Conservation (phyloP, 1,140 invertebrate species). For the Dendrolimus kikuchii region DNA sequence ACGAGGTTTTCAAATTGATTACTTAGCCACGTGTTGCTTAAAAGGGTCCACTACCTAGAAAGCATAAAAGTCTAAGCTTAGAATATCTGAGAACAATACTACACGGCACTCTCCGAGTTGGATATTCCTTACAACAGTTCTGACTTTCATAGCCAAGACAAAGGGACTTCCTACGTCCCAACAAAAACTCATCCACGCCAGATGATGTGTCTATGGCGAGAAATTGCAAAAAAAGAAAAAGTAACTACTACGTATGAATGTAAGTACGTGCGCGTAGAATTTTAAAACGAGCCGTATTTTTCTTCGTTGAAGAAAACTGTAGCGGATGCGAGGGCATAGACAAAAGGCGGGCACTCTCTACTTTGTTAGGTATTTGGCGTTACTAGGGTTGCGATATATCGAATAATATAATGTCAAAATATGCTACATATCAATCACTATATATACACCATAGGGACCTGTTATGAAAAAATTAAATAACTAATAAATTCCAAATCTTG, state of each 20-base stretch:
- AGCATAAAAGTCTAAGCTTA: constrained; percentile 51
- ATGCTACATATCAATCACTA: too few species aligned
- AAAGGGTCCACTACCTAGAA: constrained; percentile 19
- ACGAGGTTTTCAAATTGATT: constrained; percentile 51
- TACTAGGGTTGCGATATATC: too few species aligned
- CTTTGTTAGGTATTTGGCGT: constrained; percentile 56
- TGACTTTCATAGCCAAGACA: constrained; percentile 65
- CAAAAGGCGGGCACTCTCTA: constrained; percentile 52
- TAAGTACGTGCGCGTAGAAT: constrained; percentile 46
- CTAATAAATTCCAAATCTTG: too few species aligned
- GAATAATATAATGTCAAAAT: too few species aligned
- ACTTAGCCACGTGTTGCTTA: constrained; percentile 62
- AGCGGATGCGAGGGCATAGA: constrained; percentile 61
- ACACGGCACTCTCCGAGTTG: constrained; percentile 41
- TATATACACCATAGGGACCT: too few species aligned
- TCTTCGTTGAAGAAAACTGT: constrained; percentile 57
- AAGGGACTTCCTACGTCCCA: constrained; percentile 63
- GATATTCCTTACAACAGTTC: constrained; percentile 66
- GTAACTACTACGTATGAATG: constrained; percentile 37
- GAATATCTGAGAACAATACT: constrained; percentile 63
- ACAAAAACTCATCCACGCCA: constrained; percentile 69
- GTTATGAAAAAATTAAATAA: too few species aligned
- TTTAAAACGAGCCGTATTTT: constrained; percentile 60
- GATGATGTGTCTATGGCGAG: constrained; percentile 69
- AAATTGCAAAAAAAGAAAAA: constrained; percentile 63